phyloP scores from a whole-genome alignment of 2,113 vertebrate genomes.

The Isichthys henryi region DNA sequence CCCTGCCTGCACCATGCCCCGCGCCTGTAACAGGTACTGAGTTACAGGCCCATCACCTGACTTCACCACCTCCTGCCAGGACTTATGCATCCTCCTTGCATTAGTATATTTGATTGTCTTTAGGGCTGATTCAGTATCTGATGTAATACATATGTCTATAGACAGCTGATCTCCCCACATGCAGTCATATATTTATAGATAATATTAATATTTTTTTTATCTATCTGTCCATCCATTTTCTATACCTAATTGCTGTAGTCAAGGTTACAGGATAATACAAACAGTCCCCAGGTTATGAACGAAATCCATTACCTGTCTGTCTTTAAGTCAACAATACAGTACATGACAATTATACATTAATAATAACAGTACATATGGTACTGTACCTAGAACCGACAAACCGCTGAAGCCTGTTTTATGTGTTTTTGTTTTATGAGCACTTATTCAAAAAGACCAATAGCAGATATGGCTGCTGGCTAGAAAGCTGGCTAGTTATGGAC shows the following conservation, averaged over 20 bases:
- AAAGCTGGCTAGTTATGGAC: neutral
- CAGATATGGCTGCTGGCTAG: neutral
- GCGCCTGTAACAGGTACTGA: neutral
- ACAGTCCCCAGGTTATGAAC: neutral
- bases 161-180: neutral
- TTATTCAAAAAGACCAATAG: neutral
- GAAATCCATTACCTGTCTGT: neutral
- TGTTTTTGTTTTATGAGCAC: neutral
- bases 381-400: neutral
- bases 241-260: neutral
- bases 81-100: neutral
- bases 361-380: neutral
- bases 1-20: too few species aligned
- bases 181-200: neutral
- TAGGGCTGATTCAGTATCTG: neutral
- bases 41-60: neutral
- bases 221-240: neutral
- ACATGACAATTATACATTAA: neutral
- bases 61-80: neutral
- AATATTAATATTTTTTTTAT: neutral
- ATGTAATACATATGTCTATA: neutral
- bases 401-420: neutral
- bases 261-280: neutral
- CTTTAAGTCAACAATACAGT: neutral
- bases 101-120: neutral